Base-by-base conservation (phyloP, 2,797 vertebrate species). In the Scolopax rusticola region DNA sequence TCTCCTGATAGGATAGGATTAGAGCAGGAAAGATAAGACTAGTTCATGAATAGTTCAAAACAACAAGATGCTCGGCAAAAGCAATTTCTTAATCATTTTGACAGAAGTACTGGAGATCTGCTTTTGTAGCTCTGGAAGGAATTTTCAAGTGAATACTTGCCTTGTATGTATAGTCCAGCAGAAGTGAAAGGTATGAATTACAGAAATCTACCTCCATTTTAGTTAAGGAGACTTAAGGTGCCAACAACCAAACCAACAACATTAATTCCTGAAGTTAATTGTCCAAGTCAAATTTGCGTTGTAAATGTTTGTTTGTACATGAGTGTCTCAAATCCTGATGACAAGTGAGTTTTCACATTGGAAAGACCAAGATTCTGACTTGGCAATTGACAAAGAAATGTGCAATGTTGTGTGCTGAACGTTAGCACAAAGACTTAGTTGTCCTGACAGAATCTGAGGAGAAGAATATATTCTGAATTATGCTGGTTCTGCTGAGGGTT, bases 21-120 rank as follows among this genome's bases (percentile, higher is more conserved):
- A 60, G 59, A 85, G 33, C 56, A 71, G 45, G 78, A 25, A 75
- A 92, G 87, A 87, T 93, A 87, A 94, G 71, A 33, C 54, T 67
- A 28, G 93, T 94, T 95, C 87, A 79, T 63, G n/a, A 77, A 38
- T 10, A 89, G 87, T 93, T 88, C 90, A 90, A 84, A 92, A 84
- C 76, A 95, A 54, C 36, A 83, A 47, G 67, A 78, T 8, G 6
- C n/a, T 85, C 50, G 56, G 75, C 88, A 71, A 94, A 60, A 77
- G 74, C 80, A 36, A 5, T 87, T 82, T 56, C 76, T 95, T 87
- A 91, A 95, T 83, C 36, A 71, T 95, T 91, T 89, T 95, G 90
- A 90, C 73, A 89, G 75, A 91, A 94, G 80, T 51, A 60, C 15
- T 78, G 2, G 87, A 38, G 81, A 60, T 91, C 95, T 94, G 89